phyloP scores from a whole-genome alignment of 1,140 invertebrate species.

The Anoplolepis gracilipes region DNA sequence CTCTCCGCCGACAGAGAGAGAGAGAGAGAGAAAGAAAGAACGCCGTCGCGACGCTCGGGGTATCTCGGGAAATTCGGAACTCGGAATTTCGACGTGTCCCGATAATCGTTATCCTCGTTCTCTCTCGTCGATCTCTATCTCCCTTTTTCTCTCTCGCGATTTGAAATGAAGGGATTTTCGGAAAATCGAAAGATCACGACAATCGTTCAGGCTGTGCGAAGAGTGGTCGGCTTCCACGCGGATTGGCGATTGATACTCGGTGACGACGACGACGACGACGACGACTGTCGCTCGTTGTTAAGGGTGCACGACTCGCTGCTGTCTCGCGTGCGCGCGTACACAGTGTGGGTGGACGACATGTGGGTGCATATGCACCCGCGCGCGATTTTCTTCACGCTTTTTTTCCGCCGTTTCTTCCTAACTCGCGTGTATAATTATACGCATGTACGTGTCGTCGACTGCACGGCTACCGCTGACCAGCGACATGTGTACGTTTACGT shows the following conservation, averaged over 20 bases:
- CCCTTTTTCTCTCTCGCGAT: neutral
- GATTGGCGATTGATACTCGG: slow-evolving; percentile 15
- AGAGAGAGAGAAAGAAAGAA: no score
- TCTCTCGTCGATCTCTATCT: neutral
- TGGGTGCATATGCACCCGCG: slow-evolving; percentile 57
- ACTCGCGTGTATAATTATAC: neutral
- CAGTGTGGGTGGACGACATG: slow-evolving; percentile 68
- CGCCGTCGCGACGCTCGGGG: neutral
- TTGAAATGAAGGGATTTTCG: neutral
- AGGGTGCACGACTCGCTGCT: slow-evolving; percentile 65
- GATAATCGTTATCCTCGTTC: slow-evolving; percentile 39
- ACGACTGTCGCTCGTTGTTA: slow-evolving; percentile 55
- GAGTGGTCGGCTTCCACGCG: slow-evolving; percentile 8
- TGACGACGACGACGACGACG: slow-evolving; percentile 38
- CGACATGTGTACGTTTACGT: neutral
- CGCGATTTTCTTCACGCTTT: neutral
- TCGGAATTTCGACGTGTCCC: neutral
- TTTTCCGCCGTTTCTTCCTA: neutral
- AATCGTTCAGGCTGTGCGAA: neutral
- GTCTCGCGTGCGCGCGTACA: slow-evolving; percentile 70
- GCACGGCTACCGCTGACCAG: neutral
- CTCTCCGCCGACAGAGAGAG: neutral
- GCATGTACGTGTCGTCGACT: neutral
- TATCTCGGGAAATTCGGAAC: neutral
- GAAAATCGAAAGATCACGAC: neutral